Evolutionary conservation across 2,888 invertebrate genomes (phyloP).

Genomic region (Opisthograptis luteolata): DNA sequence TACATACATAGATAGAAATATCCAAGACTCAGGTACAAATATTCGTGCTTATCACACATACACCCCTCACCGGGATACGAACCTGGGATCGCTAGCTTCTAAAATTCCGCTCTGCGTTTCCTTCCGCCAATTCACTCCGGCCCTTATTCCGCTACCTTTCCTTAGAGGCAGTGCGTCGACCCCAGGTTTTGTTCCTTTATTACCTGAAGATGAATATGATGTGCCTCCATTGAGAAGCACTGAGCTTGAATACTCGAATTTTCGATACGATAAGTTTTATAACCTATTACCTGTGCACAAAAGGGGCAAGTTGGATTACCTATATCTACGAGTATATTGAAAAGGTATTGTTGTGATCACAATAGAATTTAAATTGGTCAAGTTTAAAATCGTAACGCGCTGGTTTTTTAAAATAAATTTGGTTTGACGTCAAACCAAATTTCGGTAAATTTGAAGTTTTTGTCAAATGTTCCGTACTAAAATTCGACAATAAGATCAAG

Average conservation of each 20-base stretch:
- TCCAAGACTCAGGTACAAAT: no score
- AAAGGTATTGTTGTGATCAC: constrained; percentile 10
- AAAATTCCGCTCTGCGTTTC: no score
- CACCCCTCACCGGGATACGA: no score
- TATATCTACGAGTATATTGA: no score
- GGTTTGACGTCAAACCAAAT: neutral
- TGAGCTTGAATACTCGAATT: constrained; percentile 35
- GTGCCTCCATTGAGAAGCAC: constrained; percentile 44
- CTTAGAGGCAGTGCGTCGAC: constrained; percentile 43
- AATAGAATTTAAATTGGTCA: constrained; percentile 5
- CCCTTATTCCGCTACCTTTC: constrained; percentile 23
- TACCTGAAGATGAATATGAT: constrained; percentile 26
- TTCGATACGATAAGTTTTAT: constrained; percentile 47
- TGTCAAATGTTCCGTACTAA: no score
- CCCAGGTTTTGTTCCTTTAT: constrained; percentile 29
- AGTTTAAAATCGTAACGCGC: neutral
- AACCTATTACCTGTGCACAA: constrained; percentile 37
- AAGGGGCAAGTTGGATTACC: constrained; percentile 31
- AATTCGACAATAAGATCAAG: no score
- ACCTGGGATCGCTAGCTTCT: no score
- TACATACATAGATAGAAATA: no score
- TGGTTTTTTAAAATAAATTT: no score
- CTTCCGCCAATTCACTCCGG: no score
- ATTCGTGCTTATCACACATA: no score
- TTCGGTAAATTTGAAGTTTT: no score